Base-by-base conservation (phyloP, 2,797 vertebrate genomes). In the Pachyuromys duprasi region DNA sequence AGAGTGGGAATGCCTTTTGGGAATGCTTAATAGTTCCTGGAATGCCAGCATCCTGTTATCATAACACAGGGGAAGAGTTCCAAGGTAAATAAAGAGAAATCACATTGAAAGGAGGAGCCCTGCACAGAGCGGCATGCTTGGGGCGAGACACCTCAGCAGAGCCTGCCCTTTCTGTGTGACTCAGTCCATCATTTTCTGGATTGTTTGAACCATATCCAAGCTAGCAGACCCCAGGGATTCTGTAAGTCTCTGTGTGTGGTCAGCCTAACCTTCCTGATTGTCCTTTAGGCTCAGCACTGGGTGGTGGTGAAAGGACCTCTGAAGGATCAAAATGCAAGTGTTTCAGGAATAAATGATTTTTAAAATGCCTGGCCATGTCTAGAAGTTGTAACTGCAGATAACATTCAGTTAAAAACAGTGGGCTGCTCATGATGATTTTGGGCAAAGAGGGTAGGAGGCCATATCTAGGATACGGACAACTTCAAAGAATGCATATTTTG, bases 1-100 rank as follows among this genome's bases (percentile, higher is more conserved):
- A 96, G 82, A 97, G 88, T 20, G 39, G n/a, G 93, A 93, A 93
- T 95, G 82, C 70, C 86, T 97, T 96, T 96, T 89, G 94, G 89
- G 90, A 95, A 96, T 75, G 92, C 88, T 79, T 94, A 95, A 86
- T 90, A 89, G 75, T 96, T 96, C 65, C 92, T 0, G 5, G 94
- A 95, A 96, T 96, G 93, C 94, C 91, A 90, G 69, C 76, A 49
- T 91, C 45, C 53, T 96, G 96, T 96, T 96, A 83, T 97, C 70
- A 87, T 87, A 83, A 95, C 63, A 69, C n/a, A 49, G 39, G 86
- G 57, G 87, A 83, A 80, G 67, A 69, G 42, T 89, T 96, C 82
- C 93, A 97, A 97, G 86, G 86, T 92, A 97, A 97, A 93, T 90
- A 94, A 89, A 92, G 88, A 90, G 22, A 82, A 63, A 88, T 63